Conservation (phyloP, 2,797 vertebrate genomes). For the Leptoclinus maculatus region DNA sequence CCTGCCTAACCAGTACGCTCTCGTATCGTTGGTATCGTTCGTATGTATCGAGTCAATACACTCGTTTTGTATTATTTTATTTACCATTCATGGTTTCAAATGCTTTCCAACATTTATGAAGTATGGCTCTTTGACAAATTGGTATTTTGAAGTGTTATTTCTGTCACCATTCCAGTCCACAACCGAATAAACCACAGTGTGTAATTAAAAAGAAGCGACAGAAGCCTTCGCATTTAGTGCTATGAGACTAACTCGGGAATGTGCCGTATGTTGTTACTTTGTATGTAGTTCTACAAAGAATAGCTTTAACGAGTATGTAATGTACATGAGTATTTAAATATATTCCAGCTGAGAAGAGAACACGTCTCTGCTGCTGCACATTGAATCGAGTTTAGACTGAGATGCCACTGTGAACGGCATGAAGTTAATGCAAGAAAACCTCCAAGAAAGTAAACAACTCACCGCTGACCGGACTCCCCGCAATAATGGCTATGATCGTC, state of each 20-base stretch:
- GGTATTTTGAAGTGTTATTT: not conserved
- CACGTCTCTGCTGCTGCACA: not conserved
- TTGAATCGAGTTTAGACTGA: not conserved
- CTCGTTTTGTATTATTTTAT: too few relatives aligned
- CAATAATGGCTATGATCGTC: slow-evolving; percentile 23
- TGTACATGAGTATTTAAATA: slow-evolving; percentile 4
- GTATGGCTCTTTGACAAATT: not conserved
- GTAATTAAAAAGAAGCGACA: not conserved
- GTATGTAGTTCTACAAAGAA: not conserved
- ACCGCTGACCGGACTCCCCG: slow-evolving; percentile 57
- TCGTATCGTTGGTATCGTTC: too few relatives aligned
- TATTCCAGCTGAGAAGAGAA: not conserved
- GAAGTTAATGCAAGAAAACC: not conserved
- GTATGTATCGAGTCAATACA: not conserved
- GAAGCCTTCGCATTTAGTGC: not conserved
- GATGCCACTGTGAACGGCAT: not conserved
- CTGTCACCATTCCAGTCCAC: slow-evolving; percentile 13
- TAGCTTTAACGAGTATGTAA: not conserved
- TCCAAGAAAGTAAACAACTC: slow-evolving; percentile 49
- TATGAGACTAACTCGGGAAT: not conserved
- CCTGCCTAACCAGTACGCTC: too few relatives aligned
- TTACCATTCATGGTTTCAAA: not conserved
- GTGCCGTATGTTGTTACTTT: too few relatives aligned
- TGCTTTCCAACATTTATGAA: not conserved
- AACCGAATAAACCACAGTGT: not conserved